phyloP scores from a whole-genome alignment of 2,113 vertebrate genomes.

The Pterophyllum scalare region DNA sequence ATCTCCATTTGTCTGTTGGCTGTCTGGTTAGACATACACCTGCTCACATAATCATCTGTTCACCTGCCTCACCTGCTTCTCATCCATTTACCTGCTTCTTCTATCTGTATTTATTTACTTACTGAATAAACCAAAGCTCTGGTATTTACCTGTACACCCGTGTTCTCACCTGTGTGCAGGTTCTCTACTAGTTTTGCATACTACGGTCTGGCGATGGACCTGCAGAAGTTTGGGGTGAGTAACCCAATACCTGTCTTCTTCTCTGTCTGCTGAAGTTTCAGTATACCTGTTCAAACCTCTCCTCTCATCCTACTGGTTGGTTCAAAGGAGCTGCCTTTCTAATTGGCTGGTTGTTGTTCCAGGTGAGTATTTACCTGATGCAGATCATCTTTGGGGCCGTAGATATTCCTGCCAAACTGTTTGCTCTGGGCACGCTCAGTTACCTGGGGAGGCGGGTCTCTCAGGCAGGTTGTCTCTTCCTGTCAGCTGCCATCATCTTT shows the following conservation, averaged over 20 bases:
- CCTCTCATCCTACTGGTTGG: neutral
- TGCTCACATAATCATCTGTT: neutral
- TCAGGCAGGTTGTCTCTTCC: slow-evolving; percentile 75
- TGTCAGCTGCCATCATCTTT: slow-evolving; percentile 82
- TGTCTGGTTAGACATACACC: slow-evolving; percentile 76
- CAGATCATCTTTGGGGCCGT: slow-evolving; percentile 91
- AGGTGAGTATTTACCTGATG: slow-evolving; percentile 90
- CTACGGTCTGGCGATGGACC: slow-evolving; percentile 92
- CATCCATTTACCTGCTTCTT: neutral
- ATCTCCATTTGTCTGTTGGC: slow-evolving; percentile 80
- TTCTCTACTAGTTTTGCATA: slow-evolving; percentile 93
- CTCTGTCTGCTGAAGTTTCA: neutral
- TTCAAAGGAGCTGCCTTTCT: neutral
- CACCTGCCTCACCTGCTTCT: neutral
- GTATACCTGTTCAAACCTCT: neutral
- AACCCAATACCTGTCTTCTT: neutral
- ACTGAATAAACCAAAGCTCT: neutral
- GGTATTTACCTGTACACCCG: neutral
- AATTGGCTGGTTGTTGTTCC: slow-evolving; percentile 22
- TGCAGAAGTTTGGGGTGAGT: slow-evolving; percentile 90
- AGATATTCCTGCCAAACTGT: slow-evolving; percentile 89
- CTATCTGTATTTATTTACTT: neutral
- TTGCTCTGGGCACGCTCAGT: slow-evolving; percentile 82
- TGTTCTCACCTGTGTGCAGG: slow-evolving; percentile 56
- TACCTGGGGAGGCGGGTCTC: slow-evolving; percentile 85